Evolutionary conservation across 2,888 invertebrate genomes (phyloP).

Genomic region (Bedellia somnulentella): DNA sequence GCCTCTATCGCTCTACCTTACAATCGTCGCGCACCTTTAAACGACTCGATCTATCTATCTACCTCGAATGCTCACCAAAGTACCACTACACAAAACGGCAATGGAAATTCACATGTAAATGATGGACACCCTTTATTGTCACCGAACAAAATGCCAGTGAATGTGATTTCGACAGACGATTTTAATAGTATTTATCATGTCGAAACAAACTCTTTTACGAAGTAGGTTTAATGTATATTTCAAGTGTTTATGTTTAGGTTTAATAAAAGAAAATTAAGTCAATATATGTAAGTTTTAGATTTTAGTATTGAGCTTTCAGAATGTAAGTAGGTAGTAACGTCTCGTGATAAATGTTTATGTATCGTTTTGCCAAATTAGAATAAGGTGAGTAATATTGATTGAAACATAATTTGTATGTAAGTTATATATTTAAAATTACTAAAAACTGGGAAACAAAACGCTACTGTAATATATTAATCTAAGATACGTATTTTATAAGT

Average conservation of each 20-base stretch:
- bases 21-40: constrained; percentile 6
- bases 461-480: constrained; percentile 44
- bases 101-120: background rate
- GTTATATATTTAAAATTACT: constrained; percentile 1
- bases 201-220: background rate
- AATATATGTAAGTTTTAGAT: constrained; percentile 2
- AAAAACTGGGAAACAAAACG: constrained; percentile 53
- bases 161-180: background rate
- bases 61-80: background rate
- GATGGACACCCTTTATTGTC: background rate
- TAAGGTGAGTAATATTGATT: background rate
- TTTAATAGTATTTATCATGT: background rate
- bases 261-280: constrained; percentile 4
- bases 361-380: constrained; percentile 18
- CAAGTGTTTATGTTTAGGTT: background rate
- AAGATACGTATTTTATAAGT: constrained; percentile 27
- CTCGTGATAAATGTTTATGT: no score
- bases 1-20: background rate
- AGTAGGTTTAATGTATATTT: background rate
- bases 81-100: background rate
- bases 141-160: background rate
- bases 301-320: no score
- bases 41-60: constrained; percentile 2
- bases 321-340: no score
- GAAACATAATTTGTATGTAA: background rate